Percentiles rank a stretch among this genome's conserved stretches.
phyloP scores from a whole-genome alignment of 2,888 invertebrate species.

The Nomada fucata region DNA sequence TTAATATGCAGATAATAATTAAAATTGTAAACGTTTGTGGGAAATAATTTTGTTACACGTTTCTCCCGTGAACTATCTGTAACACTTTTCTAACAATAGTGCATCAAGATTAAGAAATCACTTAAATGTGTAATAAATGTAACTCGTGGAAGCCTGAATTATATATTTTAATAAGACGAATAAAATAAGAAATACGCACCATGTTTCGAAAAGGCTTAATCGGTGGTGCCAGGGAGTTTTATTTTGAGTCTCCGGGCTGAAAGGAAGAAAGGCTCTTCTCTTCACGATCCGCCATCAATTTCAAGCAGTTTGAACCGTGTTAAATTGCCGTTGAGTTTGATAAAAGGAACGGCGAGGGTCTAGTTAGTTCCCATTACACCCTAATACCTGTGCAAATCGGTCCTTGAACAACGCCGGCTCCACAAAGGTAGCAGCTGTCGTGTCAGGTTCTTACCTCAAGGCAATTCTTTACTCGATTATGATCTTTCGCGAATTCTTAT shows the following conservation, averaged over 20 bases:
- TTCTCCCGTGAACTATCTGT: background rate
- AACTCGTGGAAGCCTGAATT: no score
- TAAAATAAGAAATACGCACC: background rate
- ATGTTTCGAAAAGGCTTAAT: background rate
- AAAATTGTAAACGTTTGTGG: background rate
- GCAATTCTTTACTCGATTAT: constrained; percentile 41
- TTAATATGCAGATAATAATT: background rate
- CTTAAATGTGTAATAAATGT: no score
- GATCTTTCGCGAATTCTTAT: constrained; percentile 13
- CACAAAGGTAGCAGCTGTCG: constrained; percentile 65
- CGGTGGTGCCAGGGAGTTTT: constrained; percentile 1
- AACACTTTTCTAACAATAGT: background rate
- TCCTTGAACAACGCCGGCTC: constrained; percentile 60
- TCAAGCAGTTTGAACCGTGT: constrained; percentile 36
- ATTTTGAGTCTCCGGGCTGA: constrained; percentile 7
- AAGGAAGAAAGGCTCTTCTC: constrained; percentile 13
- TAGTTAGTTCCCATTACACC: constrained; percentile 61
- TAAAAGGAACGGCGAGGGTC: constrained; percentile 35
- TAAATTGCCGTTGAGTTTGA: constrained; percentile 46
- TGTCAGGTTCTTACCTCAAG: constrained; percentile 60
- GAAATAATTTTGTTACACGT: background rate
- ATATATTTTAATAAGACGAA: no score
- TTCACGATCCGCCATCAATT: constrained; percentile 41
- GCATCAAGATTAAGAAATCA: background rate
- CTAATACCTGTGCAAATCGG: constrained; percentile 71